Evolutionary conservation across 2,113 vertebrate genomes (phyloP).

Genomic region (Plecotus auritus): DNA sequence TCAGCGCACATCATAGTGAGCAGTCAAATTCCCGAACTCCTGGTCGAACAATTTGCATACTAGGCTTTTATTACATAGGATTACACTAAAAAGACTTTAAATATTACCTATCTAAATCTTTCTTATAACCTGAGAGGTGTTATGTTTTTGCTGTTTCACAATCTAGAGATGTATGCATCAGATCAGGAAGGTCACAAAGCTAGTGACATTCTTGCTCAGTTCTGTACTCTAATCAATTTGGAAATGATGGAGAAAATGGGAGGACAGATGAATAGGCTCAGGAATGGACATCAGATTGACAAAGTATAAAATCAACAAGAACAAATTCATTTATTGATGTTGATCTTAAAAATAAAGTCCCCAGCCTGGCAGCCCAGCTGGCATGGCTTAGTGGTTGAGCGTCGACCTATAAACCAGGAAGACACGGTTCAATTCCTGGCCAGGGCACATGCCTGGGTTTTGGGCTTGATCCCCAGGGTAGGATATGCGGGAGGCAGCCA

Average conservation of each 20-base stretch:
- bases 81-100: background rate
- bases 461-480: no score
- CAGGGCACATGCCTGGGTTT: no score
- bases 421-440: no score
- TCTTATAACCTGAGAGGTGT: background rate
- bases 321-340: background rate
- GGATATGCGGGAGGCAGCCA: no score
- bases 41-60: no score
- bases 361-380: background rate
- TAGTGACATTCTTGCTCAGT: background rate
- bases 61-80: no score
- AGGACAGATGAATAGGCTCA: background rate
- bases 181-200: background rate
- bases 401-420: no score
- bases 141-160: background rate
- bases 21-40: no score
- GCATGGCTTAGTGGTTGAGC: background rate
- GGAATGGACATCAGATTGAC: background rate
- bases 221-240: background rate
- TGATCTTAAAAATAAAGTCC: background rate
- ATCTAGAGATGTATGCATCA: background rate
- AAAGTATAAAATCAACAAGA: conserved; percentile 13
- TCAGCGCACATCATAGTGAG: no score
- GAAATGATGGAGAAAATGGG: background rate
- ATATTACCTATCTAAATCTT: background rate